These are phyloP conservation scores for Chondrosia reniformis DNA, from an alignment of 37 sponge, comb jelly and placozoan genomes.

Conservation along the genomic window DNA sequence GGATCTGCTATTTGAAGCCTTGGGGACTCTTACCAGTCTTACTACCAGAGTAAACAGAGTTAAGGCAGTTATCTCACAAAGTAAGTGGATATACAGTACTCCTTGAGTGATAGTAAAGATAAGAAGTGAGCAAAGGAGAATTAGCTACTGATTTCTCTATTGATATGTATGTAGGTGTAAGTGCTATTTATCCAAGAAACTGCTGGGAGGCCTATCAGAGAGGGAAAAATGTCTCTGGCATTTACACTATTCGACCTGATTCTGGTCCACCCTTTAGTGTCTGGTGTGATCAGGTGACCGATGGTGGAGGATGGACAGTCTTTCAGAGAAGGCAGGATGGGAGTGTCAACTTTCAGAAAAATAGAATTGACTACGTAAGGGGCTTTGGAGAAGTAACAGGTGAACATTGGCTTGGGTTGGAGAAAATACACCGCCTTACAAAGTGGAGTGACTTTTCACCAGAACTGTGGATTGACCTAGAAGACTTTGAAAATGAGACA, in stretches of 20 bases:
- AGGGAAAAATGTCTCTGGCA: slow-evolving; percentile 8
- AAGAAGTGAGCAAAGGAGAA: no score
- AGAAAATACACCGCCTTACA: slow-evolving; percentile 26
- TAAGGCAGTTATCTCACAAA: no score
- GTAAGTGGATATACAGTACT: no score
- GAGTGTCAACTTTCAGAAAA: slow-evolving; percentile 17
- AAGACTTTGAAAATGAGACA: background rate
- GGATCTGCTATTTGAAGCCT: no score
- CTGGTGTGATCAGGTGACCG: slow-evolving; percentile 19
- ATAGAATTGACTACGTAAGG: slow-evolving; percentile 11
- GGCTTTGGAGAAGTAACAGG: slow-evolving; percentile 7
- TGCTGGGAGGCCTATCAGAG: background rate
- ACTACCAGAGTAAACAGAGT: no score
- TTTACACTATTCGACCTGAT: slow-evolving; percentile 12
- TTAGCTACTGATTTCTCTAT: no score
- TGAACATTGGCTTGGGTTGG: slow-evolving; percentile 25
- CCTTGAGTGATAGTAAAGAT: no score
- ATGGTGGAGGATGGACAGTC: slow-evolving; percentile 30
- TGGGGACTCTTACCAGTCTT: no score
- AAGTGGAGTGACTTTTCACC: slow-evolving; percentile 10
- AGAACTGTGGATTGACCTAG: slow-evolving; percentile 22
- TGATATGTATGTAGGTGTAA: no score
- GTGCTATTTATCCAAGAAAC: background rate
- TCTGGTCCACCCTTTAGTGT: background rate
- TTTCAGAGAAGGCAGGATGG: slow-evolving; percentile 23